phyloP scores from a whole-genome alignment of 1,140 invertebrate genomes.

The Cotesia vestalis region DNA sequence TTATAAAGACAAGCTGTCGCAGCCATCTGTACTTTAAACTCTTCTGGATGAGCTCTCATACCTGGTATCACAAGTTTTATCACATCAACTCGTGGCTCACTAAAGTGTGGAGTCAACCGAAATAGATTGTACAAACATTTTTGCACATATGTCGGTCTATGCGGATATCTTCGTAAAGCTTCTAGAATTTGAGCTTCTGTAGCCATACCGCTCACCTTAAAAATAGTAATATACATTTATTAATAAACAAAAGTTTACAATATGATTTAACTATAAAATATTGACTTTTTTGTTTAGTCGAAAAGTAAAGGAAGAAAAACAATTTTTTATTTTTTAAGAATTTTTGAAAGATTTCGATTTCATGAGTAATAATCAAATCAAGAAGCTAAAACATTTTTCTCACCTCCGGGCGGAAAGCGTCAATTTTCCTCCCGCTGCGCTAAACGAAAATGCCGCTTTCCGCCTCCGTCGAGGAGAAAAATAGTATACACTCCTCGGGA shows the following conservation, averaged over 20 bases:
- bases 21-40: constrained; percentile 80
- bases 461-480: no score
- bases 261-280: not conserved
- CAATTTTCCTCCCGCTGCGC: no score
- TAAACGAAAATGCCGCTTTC: no score
- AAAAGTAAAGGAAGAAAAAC: no score
- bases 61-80: constrained; percentile 76
- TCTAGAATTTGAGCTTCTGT: constrained; percentile 73
- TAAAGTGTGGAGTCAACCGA: constrained; percentile 71
- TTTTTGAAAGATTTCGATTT: no score
- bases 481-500: no score
- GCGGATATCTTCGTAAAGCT: constrained; percentile 71
- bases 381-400: no score
- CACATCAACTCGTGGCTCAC: constrained; percentile 72
- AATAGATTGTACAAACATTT: constrained; percentile 80
- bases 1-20: constrained; percentile 85
- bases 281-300: not conserved
- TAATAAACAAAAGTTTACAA: not conserved
- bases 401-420: no score
- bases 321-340: no score
- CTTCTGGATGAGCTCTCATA: constrained; percentile 75
- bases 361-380: no score
- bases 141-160: constrained; percentile 73
- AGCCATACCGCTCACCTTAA: constrained; percentile 72
- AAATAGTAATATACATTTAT: constrained; percentile 42